Percentiles rank a stretch among this genome's conserved stretches.
phyloP scores from a whole-genome alignment of 2,888 invertebrate genomes.

The Neuroscelio doddi region DNA sequence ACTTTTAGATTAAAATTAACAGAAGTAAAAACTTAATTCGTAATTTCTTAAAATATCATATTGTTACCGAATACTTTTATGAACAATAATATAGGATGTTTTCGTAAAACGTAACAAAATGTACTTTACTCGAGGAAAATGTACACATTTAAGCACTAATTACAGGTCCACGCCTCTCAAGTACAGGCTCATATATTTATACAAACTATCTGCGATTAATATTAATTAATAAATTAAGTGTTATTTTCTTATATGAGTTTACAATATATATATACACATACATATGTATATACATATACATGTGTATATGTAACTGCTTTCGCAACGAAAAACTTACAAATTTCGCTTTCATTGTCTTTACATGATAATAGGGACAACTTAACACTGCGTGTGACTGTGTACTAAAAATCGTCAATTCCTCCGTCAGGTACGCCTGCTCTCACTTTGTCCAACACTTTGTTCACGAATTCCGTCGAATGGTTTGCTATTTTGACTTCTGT shows the following conservation, averaged over 20 bases:
- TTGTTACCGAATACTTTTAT: no score
- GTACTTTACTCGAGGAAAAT: conserved; percentile 8
- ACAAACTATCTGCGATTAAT: conserved; percentile 51
- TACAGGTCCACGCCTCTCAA: conserved; percentile 49
- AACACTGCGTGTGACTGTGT: conserved; percentile 29
- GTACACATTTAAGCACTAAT: conserved; percentile 15
- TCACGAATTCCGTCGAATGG: conserved; percentile 94
- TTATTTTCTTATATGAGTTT: conserved; percentile 52
- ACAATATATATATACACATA: conserved; percentile 32
- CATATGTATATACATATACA: not conserved
- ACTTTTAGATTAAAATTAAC: conserved; percentile 2
- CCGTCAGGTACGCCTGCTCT: conserved; percentile 85
- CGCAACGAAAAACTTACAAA: not conserved
- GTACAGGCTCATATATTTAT: conserved; percentile 52
- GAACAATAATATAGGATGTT: conserved; percentile 5
- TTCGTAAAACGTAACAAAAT: conserved; percentile 15
- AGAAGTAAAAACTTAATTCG: not conserved
- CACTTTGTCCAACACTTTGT: conserved; percentile 90
- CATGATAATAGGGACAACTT: conserved; percentile 13
- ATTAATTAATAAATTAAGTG: conserved; percentile 60
- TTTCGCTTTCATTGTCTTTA: conserved; percentile 1
- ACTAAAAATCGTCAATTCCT: conserved; percentile 83
- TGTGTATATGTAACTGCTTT: not conserved
- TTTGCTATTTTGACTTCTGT: conserved; percentile 91
- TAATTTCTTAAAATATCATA: conserved; percentile 1